Percentiles rank a stretch among this genome's conserved stretches.
Conservation (phyloP, 2,888 invertebrate genomes). For the Macaria notata region DNA sequence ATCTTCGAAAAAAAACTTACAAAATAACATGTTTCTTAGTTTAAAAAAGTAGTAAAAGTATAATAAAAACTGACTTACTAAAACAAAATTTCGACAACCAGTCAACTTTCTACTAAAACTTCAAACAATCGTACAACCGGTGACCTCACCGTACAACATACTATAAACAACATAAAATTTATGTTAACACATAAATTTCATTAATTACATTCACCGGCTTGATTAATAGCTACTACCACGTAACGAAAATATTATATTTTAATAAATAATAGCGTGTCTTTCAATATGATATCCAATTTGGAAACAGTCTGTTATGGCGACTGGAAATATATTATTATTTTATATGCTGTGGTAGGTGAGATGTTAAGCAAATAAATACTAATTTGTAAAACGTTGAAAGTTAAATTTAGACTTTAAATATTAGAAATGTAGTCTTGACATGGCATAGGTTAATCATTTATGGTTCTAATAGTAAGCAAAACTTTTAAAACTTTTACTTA, state of each 20-base stretch:
- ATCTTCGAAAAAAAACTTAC: no score
- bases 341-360: not conserved
- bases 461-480: no score
- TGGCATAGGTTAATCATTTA: no score
- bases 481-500: no score
- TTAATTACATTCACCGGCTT: conserved; percentile 68
- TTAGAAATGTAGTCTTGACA: no score
- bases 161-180: conserved; percentile 61
- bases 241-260: conserved; percentile 64
- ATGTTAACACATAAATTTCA: conserved; percentile 71
- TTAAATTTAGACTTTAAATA: no score
- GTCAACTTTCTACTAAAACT: not conserved
- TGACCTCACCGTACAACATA: conserved; percentile 55
- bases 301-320: not conserved
- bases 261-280: conserved; percentile 54
- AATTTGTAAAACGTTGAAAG: not conserved
- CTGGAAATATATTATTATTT: not conserved
- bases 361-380: conserved; percentile 2
- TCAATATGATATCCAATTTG: conserved; percentile 30
- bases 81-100: no score
- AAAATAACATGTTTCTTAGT: no score
- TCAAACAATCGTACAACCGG: conserved; percentile 29
- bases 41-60: no score
- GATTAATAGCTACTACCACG: conserved; percentile 64
- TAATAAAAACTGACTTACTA: no score